Percentiles rank a stretch among this genome's conserved stretches.
Conservation (phyloP, 2,888 invertebrate species). For the Dryomyza anilis region DNA sequence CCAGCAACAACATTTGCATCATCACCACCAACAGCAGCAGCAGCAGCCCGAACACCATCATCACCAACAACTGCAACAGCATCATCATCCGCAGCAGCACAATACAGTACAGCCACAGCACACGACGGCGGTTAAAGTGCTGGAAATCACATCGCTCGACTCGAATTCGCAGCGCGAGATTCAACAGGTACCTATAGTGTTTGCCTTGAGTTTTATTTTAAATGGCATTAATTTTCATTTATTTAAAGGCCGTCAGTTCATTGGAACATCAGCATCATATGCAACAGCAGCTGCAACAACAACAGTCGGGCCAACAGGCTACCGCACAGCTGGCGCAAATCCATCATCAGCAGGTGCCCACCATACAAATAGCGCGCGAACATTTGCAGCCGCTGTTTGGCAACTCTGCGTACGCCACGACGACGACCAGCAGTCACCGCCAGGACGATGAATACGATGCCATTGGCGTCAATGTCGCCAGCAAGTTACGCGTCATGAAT, state of each 20-base stretch:
- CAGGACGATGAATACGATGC: slow-evolving; percentile 59
- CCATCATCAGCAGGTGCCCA: slow-evolving; percentile 51
- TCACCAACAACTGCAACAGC: no score
- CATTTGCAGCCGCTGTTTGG: slow-evolving; percentile 56
- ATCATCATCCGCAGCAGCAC: slow-evolving; percentile 33
- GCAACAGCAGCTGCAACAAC: slow-evolving; percentile 53
- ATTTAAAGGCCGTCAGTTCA: slow-evolving; percentile 53
- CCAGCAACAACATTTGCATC: slow-evolving; percentile 26
- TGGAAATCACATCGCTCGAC: slow-evolving; percentile 57
- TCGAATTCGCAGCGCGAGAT: slow-evolving; percentile 58
- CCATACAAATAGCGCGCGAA: slow-evolving; percentile 57
- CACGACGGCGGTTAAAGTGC: slow-evolving; percentile 54
- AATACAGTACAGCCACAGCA: slow-evolving; percentile 40
- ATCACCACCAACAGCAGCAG: slow-evolving; percentile 37
- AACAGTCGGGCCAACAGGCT: slow-evolving; percentile 35
- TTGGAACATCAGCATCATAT: slow-evolving; percentile 57
- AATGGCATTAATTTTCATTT: not conserved
- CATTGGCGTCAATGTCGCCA: slow-evolving; percentile 58
- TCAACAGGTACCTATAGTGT: slow-evolving; percentile 51
- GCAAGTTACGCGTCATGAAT: slow-evolving; percentile 56
- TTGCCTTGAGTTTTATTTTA: not conserved
- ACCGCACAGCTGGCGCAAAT: slow-evolving; percentile 43
- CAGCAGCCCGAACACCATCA: slow-evolving; percentile 38
- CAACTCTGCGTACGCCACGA: slow-evolving; percentile 47
- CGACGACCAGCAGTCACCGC: slow-evolving; percentile 40